A percentile compares a stretch with the other conserved stretches of the same genome.
phyloP scores from a whole-genome alignment of 53 echinoderm and acorn worm species.

The Antedon mediterranea region DNA sequence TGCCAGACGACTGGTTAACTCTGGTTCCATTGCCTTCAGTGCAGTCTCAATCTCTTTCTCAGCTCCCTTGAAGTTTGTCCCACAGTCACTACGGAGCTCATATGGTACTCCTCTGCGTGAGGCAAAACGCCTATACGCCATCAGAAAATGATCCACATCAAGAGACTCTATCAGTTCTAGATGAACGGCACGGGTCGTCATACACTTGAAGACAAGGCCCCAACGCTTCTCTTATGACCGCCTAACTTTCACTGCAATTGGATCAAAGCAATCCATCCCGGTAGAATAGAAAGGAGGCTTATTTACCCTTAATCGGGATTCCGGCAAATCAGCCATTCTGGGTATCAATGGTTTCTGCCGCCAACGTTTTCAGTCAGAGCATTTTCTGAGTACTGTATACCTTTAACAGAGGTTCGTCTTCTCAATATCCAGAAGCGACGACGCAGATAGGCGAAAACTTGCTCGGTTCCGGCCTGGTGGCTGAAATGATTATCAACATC shows the following conservation, averaged over 20 bases:
- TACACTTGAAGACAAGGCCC: constrained; percentile 11
- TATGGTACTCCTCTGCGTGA: constrained; percentile 16
- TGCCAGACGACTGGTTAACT: not conserved
- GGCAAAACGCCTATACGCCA: constrained; percentile 14
- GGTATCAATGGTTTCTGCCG: constrained; percentile 10
- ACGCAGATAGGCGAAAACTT: constrained; percentile 13
- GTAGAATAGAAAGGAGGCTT: constrained; percentile 26
- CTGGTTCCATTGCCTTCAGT: constrained; percentile 10
- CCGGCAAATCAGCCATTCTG: constrained; percentile 5
- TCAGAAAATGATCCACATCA: no score
- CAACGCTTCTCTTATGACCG: constrained; percentile 1
- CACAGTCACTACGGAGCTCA: constrained; percentile 23
- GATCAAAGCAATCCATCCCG: constrained; percentile 12
- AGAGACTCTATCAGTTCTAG: no score
- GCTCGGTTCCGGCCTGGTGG: constrained; percentile 5
- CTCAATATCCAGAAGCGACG: constrained; percentile 10
- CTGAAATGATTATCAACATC: not conserved
- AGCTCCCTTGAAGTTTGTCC: constrained; percentile 31
- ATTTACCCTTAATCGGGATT: constrained; percentile 18
- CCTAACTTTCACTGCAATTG: constrained; percentile 2
- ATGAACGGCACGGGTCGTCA: constrained; percentile 26
- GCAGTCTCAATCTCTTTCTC: constrained; percentile 12
- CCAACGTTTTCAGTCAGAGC: constrained; percentile 11
- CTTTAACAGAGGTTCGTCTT: constrained; percentile 5
- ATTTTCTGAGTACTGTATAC: constrained; percentile 4